Percentiles rank a stretch among this genome's conserved stretches.
These are phyloP conservation scores for Crematogaster levior DNA, from an alignment of 2,888 invertebrate genomes.

Conservation along the genomic window DNA sequence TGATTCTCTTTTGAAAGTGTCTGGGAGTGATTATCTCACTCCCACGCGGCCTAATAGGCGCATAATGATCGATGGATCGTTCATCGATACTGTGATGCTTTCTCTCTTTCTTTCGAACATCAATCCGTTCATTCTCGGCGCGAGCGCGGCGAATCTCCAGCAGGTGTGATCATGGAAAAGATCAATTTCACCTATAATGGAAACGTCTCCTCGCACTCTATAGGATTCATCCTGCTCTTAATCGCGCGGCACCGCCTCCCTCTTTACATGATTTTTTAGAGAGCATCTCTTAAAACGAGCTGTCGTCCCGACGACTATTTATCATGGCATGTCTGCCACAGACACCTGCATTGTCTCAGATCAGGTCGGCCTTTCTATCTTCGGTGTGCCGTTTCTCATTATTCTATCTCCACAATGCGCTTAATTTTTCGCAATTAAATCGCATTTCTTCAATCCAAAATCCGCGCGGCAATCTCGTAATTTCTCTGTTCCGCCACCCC, in stretches of 20 bases:
- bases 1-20: slow-evolving; percentile 23
- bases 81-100: slow-evolving; percentile 3
- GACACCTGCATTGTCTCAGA: slow-evolving; percentile 79
- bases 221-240: slow-evolving; percentile 69
- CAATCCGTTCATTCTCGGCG: slow-evolving; percentile 46
- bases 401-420: slow-evolving; percentile 57
- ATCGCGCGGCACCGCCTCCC: slow-evolving; percentile 74
- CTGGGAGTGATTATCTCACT: slow-evolving; percentile 44
- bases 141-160: slow-evolving; percentile 54
- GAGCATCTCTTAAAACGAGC: slow-evolving; percentile 59
- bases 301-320: slow-evolving; percentile 56
- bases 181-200: slow-evolving; percentile 75
- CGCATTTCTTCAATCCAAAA: slow-evolving; percentile 60
- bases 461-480: slow-evolving; percentile 62
- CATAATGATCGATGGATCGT: slow-evolving; percentile 52
- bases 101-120: slow-evolving; percentile 3
- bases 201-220: slow-evolving; percentile 69
- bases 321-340: slow-evolving; percentile 59
- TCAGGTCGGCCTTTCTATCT: slow-evolving; percentile 36
- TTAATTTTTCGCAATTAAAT: slow-evolving; percentile 59
- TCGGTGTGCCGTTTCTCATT: slow-evolving; percentile 62
- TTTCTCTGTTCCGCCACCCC: slow-evolving; percentile 61
- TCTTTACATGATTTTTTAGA: slow-evolving; percentile 77
- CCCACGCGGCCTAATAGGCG: slow-evolving; percentile 41
- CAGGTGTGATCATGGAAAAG: slow-evolving; percentile 68